Evolutionary conservation across 1,140 invertebrate genomes (phyloP).

Genomic region (Pararge aegeria): DNA sequence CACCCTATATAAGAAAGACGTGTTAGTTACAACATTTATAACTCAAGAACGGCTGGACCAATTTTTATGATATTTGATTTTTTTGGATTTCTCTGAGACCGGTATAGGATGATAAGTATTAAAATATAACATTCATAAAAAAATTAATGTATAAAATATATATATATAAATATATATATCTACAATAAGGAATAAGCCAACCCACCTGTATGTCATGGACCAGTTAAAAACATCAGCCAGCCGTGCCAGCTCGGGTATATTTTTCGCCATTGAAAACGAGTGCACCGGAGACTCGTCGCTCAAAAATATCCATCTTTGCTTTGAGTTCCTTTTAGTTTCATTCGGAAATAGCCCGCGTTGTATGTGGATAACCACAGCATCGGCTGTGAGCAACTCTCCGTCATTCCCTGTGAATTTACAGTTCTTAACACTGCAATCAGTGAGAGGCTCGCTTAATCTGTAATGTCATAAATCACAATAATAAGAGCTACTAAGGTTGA

Average conservation of each 20-base stretch:
- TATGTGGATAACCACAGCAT: conserved; percentile 59
- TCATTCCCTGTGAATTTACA: conserved; percentile 52
- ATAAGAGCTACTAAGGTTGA: no score
- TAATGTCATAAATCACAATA: background rate
- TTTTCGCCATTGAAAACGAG: conserved; percentile 43
- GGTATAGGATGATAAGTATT: no score
- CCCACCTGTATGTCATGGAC: conserved; percentile 87
- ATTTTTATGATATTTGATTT: no score
- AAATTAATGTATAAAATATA: no score
- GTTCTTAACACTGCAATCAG: conserved; percentile 57
- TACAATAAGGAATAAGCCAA: background rate
- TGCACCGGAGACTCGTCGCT: conserved; percentile 55
- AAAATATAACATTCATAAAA: no score
- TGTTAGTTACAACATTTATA: no score
- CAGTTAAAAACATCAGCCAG: conserved; percentile 85
- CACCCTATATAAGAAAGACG: no score
- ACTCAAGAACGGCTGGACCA: no score
- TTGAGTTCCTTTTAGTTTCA: conserved; percentile 30
- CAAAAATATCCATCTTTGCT: conserved; percentile 60
- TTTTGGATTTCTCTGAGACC: no score
- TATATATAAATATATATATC: no score
- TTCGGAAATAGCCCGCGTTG: conserved; percentile 46
- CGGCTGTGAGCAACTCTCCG: conserved; percentile 35
- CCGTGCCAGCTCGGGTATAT: conserved; percentile 34
- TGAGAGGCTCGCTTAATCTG: conserved; percentile 30